Evolutionary conservation across 2,888 invertebrate genomes (phyloP).

Genomic region (Apamea sordens): DNA sequence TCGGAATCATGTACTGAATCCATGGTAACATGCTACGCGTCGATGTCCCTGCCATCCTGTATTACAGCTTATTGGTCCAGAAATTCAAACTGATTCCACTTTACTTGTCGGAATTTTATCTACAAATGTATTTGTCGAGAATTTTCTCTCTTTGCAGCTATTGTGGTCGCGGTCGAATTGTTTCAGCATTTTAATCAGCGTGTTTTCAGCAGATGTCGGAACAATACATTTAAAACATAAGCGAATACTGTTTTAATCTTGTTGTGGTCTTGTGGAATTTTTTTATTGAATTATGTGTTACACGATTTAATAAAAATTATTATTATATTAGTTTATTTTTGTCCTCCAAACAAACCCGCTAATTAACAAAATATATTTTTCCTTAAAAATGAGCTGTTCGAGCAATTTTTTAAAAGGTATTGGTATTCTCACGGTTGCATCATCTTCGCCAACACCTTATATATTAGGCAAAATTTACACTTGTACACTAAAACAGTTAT

Average conservation of each 20-base stretch:
- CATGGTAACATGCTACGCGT: no score
- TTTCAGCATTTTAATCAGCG: conserved; percentile 23
- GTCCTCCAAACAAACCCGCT: neutral
- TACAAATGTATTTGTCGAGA: conserved; percentile 33
- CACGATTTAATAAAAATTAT: no score
- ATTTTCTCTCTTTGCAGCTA: conserved; percentile 13
- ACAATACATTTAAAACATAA: conserved; percentile 27
- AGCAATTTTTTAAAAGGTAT: no score
- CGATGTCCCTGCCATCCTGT: no score
- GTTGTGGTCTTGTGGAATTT: conserved; percentile 8
- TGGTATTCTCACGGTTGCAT: no score
- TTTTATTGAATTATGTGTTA: neutral
- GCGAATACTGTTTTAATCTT: conserved; percentile 20
- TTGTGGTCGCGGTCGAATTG: conserved; percentile 42
- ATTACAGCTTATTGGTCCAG: neutral
- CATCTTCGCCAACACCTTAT: no score
- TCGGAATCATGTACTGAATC: no score
- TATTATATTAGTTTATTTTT: neutral
- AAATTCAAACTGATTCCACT: conserved; percentile 11
- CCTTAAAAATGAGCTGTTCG: no score
- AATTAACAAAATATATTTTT: no score
- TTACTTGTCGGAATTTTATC: conserved; percentile 29
- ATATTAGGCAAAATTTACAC: no score
- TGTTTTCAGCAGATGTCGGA: conserved; percentile 31
- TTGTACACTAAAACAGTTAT: no score